Evolutionary conservation across 2,888 invertebrate species (phyloP), one percentile per base, ranked within the genome.

Genomic region (Cosmia trapezina): DNA sequence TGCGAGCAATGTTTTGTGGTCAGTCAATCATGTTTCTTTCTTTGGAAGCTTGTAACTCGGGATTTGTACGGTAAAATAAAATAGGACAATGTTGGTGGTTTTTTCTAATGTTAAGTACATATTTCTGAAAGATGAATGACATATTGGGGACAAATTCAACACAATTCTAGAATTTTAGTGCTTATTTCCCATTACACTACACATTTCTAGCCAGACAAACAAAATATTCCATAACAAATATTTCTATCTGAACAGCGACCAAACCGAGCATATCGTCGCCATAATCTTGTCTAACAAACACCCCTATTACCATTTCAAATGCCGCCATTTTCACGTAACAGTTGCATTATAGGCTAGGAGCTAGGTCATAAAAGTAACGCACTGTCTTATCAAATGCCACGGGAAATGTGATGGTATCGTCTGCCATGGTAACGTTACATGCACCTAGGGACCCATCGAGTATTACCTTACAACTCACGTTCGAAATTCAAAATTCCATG

Each of bases 371-470:
- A 90, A 90, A 89, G 84, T 86, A 88, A 89, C 89, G 87, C 87
- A 88, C 79, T 87, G 88, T 88, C 91, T 91, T 92, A 92, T 92
- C 92, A 92, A 88, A 91, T 90, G 91, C 90, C 90, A 89, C 86
- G 87, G 90, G 83, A 89, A 88, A 89, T 89, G 89, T 87, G 90
- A 88, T 89, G 86, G 85, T 86, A 87, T 86, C 88, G 86, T 76
- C 76, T 85, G 80, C 85, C 83, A 87, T 88, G 87, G 85, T 79
- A 85, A 37, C 85, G 88, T 90, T 91, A 95, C 91, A 86, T 90
- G 86, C 92, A 90, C 78, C 94, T 84, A 78, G 94, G 95, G 95
- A 93, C 90, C 92, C 81, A 90, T 94, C 90, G 84, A 88, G 87
- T 91, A 90, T 92, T 91, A 91, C 92, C 91, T 91, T 91, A 92